A percentile compares a stretch with the other conserved stretches of the same genome.
Evolutionary conservation across 2,888 invertebrate species (phyloP).

Genomic region (Lissonota sp.): DNA sequence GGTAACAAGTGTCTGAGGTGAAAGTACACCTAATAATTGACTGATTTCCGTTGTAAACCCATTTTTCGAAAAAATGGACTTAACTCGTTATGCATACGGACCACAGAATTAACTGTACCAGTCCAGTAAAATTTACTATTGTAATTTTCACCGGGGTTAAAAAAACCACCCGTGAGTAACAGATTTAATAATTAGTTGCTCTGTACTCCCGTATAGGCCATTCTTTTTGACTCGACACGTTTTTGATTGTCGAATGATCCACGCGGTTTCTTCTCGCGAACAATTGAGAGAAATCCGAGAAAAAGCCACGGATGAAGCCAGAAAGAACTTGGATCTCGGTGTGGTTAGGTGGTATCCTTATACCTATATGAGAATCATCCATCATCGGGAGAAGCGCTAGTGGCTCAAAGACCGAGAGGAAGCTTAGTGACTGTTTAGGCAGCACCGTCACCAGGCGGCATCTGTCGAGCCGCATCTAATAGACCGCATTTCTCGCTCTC

Average conservation of each 20-base stretch:
- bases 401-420: constrained; percentile 77
- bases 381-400: constrained; percentile 74
- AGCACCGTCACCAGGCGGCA: constrained; percentile 70
- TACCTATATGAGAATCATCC: constrained; percentile 78
- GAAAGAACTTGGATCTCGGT: constrained; percentile 11
- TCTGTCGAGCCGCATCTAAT: constrained; percentile 60
- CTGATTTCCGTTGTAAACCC: no score
- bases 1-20: no score
- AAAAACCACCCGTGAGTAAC: no score
- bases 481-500: constrained; percentile 44
- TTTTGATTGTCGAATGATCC: constrained; percentile 51
- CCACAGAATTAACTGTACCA: no score
- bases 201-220: no score
- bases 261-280: constrained; percentile 1
- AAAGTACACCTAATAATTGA: no score
- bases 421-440: constrained; percentile 76
- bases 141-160: no score
- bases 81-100: no score
- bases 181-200: no score
- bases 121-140: neutral
- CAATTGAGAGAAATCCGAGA: constrained; percentile 34
- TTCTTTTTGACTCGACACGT: constrained; percentile 29
- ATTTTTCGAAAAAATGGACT: no score
- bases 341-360: neutral
- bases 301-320: constrained; percentile 11